These are phyloP conservation scores for Andrena haemorrhoa DNA, from an alignment of 2,888 invertebrate genomes.

Conservation along the genomic window DNA sequence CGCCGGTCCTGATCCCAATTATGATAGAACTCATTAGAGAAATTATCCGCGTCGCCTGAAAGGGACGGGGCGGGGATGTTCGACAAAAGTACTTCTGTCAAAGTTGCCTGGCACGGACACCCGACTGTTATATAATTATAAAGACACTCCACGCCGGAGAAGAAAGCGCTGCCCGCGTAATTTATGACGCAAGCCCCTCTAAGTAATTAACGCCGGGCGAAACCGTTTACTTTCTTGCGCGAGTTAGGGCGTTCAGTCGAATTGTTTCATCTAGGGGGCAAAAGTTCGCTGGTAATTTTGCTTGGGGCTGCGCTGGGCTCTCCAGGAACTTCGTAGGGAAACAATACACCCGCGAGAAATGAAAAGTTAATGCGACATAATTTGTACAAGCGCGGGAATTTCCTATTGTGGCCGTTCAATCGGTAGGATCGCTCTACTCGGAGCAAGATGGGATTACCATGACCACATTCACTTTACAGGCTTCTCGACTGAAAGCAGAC, in stretches of 20 bases:
- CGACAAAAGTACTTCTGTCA: constrained; percentile 39
- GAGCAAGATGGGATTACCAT: no score
- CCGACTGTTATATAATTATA: constrained; percentile 42
- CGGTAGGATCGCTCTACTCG: neutral
- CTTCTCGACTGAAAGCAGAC: neutral
- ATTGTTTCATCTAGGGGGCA: constrained; percentile 10
- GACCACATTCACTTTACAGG: neutral
- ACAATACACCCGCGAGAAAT: constrained; percentile 7
- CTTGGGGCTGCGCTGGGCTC: neutral
- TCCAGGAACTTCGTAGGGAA: neutral
- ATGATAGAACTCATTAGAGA: constrained; percentile 49
- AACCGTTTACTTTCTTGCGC: constrained; percentile 24
- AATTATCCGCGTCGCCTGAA: constrained; percentile 37
- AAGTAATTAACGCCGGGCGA: constrained; percentile 47
- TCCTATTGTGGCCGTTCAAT: neutral
- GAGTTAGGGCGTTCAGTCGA: constrained; percentile 11
- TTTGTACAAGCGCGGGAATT: neutral
- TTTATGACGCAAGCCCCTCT: constrained; percentile 47
- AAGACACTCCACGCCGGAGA: constrained; percentile 13
- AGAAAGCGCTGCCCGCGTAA: constrained; percentile 34
- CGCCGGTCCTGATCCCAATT: constrained; percentile 40
- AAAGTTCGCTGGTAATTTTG: constrained; percentile 1
- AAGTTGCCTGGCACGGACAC: constrained; percentile 8
- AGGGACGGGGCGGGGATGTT: constrained; percentile 1
- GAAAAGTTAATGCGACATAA: constrained; percentile 1